phyloP scores from a whole-genome alignment of 2,113 vertebrate species.

The Crotalus tigris region DNA sequence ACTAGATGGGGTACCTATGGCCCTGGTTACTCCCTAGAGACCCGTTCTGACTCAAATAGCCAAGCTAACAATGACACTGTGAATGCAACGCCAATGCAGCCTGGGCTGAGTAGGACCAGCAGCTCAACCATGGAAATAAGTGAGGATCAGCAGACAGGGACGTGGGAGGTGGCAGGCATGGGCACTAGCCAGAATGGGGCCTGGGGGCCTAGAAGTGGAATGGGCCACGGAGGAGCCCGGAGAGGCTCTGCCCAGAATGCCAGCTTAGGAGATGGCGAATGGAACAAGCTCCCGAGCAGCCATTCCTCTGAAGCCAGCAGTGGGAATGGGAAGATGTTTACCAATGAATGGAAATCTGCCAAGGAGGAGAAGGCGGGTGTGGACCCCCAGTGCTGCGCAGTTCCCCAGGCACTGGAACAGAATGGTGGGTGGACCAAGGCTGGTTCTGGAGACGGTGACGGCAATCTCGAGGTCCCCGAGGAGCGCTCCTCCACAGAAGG shows the following conservation, averaged over 20 bases:
- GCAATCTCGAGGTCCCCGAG: conserved; percentile 82
- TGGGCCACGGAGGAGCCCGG: conserved; percentile 76
- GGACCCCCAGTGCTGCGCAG: conserved; percentile 57
- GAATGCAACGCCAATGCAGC: conserved; percentile 93
- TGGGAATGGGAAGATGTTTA: conserved; percentile 79
- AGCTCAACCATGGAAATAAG: conserved; percentile 85
- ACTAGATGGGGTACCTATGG: conserved; percentile 84
- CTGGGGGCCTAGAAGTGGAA: conserved; percentile 79
- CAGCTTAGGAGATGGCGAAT: conserved; percentile 80
- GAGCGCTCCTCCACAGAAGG: conserved; percentile 71
- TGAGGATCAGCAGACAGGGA: conserved; percentile 76
- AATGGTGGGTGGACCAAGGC: conserved; percentile 77
- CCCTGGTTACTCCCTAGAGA: conserved; percentile 88
- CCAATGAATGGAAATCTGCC: conserved; percentile 89
- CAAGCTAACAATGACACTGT: conserved; percentile 94
- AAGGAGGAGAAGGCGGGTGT: conserved; percentile 84
- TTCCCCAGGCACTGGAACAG: conserved; percentile 68
- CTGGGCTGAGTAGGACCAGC: conserved; percentile 77
- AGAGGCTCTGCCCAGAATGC: conserved; percentile 77
- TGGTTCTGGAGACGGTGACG: conserved; percentile 79
- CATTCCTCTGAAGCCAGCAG: conserved; percentile 77
- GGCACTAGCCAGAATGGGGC: conserved; percentile 71
- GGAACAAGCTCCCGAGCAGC: conserved; percentile 82
- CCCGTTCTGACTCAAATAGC: conserved; percentile 81
- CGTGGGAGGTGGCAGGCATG: conserved; percentile 83